These are phyloP conservation scores for Schizothorax lantsangensis DNA, from an alignment of 2,797 vertebrate genomes.

Conservation along the genomic window DNA sequence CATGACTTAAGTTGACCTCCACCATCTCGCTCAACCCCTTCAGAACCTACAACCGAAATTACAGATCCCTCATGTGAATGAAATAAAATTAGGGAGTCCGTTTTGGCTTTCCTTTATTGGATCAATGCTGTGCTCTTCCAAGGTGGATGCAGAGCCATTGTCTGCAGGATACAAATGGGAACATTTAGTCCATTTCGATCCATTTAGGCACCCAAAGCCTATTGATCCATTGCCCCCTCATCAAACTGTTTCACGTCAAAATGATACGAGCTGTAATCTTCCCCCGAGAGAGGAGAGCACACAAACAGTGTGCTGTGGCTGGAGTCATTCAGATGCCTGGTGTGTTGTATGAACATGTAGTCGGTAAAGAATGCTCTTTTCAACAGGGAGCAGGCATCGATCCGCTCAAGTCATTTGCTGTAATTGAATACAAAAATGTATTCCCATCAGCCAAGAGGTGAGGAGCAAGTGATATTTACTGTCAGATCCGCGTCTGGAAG, in stretches of 20 bases:
- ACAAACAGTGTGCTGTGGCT: constrained; percentile 9
- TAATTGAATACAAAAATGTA: constrained; percentile 53
- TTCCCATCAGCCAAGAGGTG: constrained; percentile 48
- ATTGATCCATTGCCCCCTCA: constrained; percentile 72
- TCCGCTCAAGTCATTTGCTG: constrained; percentile 47
- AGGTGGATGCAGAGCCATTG: constrained; percentile 68
- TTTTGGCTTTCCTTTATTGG: constrained; percentile 60
- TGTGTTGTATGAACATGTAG: constrained; percentile 52
- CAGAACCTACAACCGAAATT: constrained; percentile 54
- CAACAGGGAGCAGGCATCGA: constrained; percentile 49
- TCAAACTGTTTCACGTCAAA: constrained; percentile 73
- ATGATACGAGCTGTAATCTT: constrained; percentile 72
- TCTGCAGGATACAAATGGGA: constrained; percentile 75
- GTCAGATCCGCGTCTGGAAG: constrained; percentile 34
- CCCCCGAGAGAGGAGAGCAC: constrained; percentile 44
- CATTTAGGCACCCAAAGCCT: constrained; percentile 66
- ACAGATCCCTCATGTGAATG: constrained; percentile 63
- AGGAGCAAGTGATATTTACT: constrained; percentile 39
- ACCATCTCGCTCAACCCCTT: constrained; percentile 60
- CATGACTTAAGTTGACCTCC: constrained; percentile 51
- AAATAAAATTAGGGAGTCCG: constrained; percentile 57
- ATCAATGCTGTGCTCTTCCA: constrained; percentile 75
- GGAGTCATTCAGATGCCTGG: constrained; percentile 43
- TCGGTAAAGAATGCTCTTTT: constrained; percentile 51
- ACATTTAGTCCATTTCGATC: constrained; percentile 70